Evolutionary conservation across 2,888 invertebrate species (phyloP), one percentile per base, ranked within the genome.

Genomic region (Lasioglossum zephyrum): DNA sequence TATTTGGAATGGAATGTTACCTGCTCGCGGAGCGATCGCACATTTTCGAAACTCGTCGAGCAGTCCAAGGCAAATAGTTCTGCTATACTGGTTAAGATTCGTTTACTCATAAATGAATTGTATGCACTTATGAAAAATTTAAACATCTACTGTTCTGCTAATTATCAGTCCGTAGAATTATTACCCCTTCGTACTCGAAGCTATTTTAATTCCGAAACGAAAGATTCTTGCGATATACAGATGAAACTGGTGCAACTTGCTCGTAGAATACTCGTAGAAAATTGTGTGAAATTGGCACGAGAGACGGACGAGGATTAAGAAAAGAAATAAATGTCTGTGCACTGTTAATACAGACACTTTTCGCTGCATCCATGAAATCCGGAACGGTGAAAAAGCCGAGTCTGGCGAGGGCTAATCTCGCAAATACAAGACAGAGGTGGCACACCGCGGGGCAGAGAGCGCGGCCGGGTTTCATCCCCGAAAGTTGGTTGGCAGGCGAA

Each of bases 401-500:
- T 57, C 57, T 57, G 9, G 11, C 57, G 57, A 57, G 57, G 57
- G 57, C 11, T n/a, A n/a, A 57, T 57, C 57, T 11, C n/a, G 57
- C 57, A 57, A 57, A 57, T n/a, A 57, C 57, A 57, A 57, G 57
- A 57, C 57, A 57, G 57, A 57, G 57, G 57, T 57, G 57, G n/a
- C 57, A 11, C 57, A 57, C n/a, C n/a, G 57, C 57, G 11, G 57
- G 57, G 57, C n/a, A n/a, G 57, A 57, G 57, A 57, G 57, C 11
- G n/a, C n/a, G 57, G 57, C 11, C 57, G n/a, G 57, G n/a, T 57
- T n/a, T 57, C 57, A 57, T 57, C n/a, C 11, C 11, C n/a, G 57
- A 57, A 57, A 57, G 57, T 57, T 57, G 57, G 57, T 57, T 57
- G 57, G 57, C 57, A 22, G 36, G 66, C 66, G 41, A 72, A 53